Conservation (phyloP, 64 coral and sea anemone genomes). For the Montipora sp. region DNA sequence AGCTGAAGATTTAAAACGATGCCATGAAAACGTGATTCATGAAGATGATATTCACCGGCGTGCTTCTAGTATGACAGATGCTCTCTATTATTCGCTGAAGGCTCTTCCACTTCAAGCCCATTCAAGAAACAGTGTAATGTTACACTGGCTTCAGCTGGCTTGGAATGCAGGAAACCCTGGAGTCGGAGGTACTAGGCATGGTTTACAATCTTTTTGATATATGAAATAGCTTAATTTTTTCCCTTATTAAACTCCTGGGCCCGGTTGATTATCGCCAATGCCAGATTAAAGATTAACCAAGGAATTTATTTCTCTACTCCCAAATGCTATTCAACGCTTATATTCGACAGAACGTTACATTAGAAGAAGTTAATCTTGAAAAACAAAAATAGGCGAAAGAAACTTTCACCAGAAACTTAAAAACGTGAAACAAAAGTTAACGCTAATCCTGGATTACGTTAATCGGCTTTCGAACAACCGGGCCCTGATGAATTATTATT, state of each 20-base stretch:
- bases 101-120: background rate
- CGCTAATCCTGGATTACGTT: no score
- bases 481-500: no score
- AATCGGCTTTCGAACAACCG: no score
- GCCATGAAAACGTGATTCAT: slow-evolving; percentile 78
- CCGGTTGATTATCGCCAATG: no score
- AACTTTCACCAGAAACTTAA: no score
- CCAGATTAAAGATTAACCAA: no score
- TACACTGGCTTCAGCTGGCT: slow-evolving; percentile 19
- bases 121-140: background rate
- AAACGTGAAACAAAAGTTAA: no score
- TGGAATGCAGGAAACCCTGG: background rate
- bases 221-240: background rate
- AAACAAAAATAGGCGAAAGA: no score
- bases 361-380: no score
- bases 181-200: background rate
- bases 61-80: slow-evolving; percentile 25
- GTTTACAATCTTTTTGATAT: background rate
- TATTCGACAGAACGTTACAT: no score
- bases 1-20: slow-evolving; percentile 57
- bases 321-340: no score
- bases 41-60: slow-evolving; percentile 41
- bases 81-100: slow-evolving; percentile 26
- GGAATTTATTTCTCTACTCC: no score
- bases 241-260: background rate